Evolutionary conservation across 1,140 invertebrate genomes (phyloP).

Genomic region (Trachymyrmex cornetzi): DNA sequence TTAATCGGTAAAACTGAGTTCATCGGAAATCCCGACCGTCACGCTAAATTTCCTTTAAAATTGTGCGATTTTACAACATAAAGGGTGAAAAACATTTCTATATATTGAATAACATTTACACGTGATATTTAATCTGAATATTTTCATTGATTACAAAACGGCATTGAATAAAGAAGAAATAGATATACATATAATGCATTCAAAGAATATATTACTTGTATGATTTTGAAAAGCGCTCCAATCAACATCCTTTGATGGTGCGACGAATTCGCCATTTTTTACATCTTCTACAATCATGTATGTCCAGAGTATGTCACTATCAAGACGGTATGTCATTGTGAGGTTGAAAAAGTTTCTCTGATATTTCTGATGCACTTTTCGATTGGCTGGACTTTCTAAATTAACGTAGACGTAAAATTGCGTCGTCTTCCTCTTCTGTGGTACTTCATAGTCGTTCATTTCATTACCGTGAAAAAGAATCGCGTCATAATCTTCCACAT

Average conservation of each 20-base stretch:
- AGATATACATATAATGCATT: background rate
- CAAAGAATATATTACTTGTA: slow-evolving; percentile 56
- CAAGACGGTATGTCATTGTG: slow-evolving; percentile 89
- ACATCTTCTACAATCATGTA: slow-evolving; percentile 82
- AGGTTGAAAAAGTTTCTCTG: slow-evolving; percentile 87
- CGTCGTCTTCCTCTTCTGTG: slow-evolving; percentile 34
- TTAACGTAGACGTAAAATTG: slow-evolving; percentile 81
- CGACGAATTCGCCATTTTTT: slow-evolving; percentile 71
- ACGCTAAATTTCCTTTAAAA: background rate
- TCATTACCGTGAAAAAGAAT: slow-evolving; percentile 78
- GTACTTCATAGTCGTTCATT: slow-evolving; percentile 66
- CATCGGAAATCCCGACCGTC: too few relatives aligned
- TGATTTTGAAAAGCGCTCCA: slow-evolving; percentile 69
- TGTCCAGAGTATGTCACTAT: slow-evolving; percentile 89
- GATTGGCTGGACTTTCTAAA: slow-evolving; percentile 78
- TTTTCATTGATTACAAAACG: slow-evolving; percentile 25
- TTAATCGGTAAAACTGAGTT: too few relatives aligned
- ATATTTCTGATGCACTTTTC: slow-evolving; percentile 64
- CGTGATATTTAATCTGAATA: background rate
- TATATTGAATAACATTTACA: background rate
- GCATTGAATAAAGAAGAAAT: slow-evolving; percentile 17
- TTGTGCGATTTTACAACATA: background rate
- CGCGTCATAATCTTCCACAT: slow-evolving; percentile 74
- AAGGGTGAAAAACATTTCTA: background rate
- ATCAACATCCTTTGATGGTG: slow-evolving; percentile 66